Conservation (phyloP, 2,888 invertebrate species). For the Anaspis maculata region DNA sequence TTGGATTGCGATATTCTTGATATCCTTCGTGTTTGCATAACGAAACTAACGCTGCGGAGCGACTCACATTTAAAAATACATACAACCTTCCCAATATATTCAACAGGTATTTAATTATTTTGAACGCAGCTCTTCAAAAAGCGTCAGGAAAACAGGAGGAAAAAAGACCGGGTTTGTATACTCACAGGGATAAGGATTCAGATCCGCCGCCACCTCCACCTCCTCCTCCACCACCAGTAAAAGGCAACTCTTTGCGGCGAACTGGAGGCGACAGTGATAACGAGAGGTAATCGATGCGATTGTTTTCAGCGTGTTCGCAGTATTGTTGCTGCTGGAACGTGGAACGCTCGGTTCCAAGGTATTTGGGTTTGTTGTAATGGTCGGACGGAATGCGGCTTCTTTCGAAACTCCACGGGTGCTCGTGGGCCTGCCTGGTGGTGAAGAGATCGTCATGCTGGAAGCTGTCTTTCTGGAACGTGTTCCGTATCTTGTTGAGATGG, state of each 20-base stretch:
- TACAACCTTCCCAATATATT: neutral
- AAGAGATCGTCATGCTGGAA: constrained; percentile 4
- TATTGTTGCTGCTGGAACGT: constrained; percentile 16
- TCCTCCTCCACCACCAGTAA: too few species aligned
- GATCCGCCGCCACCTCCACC: too few species aligned
- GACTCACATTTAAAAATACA: neutral
- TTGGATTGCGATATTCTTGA: too few species aligned
- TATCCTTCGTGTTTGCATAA: neutral
- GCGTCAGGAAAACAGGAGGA: too few species aligned
- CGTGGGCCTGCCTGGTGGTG: constrained; percentile 6
- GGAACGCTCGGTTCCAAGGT: constrained; percentile 17
- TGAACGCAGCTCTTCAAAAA: too few species aligned
- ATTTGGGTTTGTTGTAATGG: constrained; percentile 13
- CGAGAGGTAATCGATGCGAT: constrained; percentile 34
- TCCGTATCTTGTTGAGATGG: too few species aligned
- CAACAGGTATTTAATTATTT: too few species aligned
- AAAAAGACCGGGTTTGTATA: too few species aligned
- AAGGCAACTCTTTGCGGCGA: constrained; percentile 25
- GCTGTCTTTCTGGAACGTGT: constrained; percentile 1
- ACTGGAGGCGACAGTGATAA: constrained; percentile 34
- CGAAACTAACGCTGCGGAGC: neutral
- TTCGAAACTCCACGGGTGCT: constrained; percentile 21
- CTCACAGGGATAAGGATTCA: constrained; percentile 29
- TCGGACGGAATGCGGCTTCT: constrained; percentile 26
- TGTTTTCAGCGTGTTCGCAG: constrained; percentile 18